Conservation (phyloP, 2,888 invertebrate species). For the Euzophera pinguis region DNA sequence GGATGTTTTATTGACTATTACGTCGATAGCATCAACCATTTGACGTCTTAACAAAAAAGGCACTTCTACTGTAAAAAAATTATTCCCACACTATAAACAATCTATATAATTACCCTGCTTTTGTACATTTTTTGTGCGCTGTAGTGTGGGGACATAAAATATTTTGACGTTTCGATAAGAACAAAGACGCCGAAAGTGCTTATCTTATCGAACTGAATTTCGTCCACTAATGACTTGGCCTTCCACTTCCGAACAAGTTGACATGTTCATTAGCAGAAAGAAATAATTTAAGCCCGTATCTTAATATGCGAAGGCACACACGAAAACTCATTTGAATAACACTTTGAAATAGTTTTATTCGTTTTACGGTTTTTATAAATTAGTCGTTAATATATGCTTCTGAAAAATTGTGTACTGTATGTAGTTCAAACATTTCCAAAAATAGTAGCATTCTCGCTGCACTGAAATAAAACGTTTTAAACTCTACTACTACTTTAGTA, state of each 20-base stretch:
- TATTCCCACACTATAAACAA: constrained; percentile 32
- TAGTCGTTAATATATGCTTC: no score
- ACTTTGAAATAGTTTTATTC: neutral
- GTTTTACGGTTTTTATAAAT: neutral
- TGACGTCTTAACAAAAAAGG: neutral
- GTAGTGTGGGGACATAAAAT: constrained; percentile 66
- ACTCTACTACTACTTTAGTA: no score
- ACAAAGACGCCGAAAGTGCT: constrained; percentile 57
- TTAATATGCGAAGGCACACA: constrained; percentile 2
- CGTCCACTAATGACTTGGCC: constrained; percentile 62
- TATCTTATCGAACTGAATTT: constrained; percentile 69
- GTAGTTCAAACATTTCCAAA: no score
- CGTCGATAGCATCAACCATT: neutral
- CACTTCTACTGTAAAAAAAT: constrained; percentile 5
- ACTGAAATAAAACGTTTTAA: no score
- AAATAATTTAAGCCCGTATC: constrained; percentile 21
- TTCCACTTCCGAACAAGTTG: constrained; percentile 44
- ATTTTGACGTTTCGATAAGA: constrained; percentile 71
- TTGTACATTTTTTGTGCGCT: constrained; percentile 34
- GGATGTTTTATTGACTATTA: neutral
- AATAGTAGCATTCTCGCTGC: no score
- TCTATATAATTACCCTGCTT: constrained; percentile 43
- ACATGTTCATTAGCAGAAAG: constrained; percentile 53
- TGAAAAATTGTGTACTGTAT: no score
- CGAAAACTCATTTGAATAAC: neutral